Base-by-base conservation (phyloP, 2,113 vertebrate genomes). In the Osmerus mordax region DNA sequence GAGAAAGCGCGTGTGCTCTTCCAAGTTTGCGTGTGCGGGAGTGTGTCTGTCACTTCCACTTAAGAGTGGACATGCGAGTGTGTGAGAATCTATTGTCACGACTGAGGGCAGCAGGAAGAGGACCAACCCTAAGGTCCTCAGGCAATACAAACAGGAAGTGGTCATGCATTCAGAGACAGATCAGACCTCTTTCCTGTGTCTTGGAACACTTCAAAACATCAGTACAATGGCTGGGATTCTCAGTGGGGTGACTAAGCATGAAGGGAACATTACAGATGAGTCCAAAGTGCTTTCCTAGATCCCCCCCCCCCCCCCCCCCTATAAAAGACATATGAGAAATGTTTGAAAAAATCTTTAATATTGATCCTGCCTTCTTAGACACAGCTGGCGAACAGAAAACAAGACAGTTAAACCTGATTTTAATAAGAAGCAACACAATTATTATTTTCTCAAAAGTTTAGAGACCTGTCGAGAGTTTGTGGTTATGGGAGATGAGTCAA, bases 71-170 rank as follows among this genome's bases (percentile, higher is more conserved):
- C 61, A 47, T 51, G 29, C 14, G n/a, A 21, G 51, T 28, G 21
- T 47, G 41, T 47, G 9, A 47, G 41, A 32, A 29, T 67, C 56
- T 76, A 77, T 82, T 83, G 80, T 84, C 81, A 81, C 61, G 68
- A 16, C 69, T 71, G 75, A 72, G 64, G 70, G 72, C 14, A 60
- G 68, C 77, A 82, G 87, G 84, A 86, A 85, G 77, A 79, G 74
- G 53, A 66, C 15, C 18, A 41, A 65, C 75, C 70, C 36, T 0
- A 16, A n/a, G 14, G 54, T 70, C 62, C 62, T 54, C 56, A 73
- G 66, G 67, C 72, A 67, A 61, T 55, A 77, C 76, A 71, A 74
- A 86, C 84, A 91, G 87, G 89, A 87, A 87, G 82, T 78, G 70
- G 67, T 71, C 72, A 75, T 56, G 75, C 69, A 32, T 83, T 81